Base-by-base conservation (phyloP, 2,888 invertebrate genomes). In the Brenthis ino region DNA sequence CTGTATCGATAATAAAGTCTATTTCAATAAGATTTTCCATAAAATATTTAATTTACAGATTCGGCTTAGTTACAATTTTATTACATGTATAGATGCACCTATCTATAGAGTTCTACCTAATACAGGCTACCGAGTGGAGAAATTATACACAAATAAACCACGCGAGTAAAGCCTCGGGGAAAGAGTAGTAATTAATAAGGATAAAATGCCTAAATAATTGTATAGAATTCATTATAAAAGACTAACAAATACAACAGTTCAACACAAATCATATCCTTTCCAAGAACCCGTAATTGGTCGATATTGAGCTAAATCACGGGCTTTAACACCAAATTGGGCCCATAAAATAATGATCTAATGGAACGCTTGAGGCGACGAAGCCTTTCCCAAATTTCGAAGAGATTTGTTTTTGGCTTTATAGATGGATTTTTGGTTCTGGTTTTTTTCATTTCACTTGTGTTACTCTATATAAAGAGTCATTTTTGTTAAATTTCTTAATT, bases 281-380 rank as follows among this genome's bases (percentile, higher is more conserved):
- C 20, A 60, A 68, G 72, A 72, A 72, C 69, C 68, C 63, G 47
- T 75, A 76, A 75, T 78, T 76, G 74, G 61, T 28, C 69, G 73
- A 78, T 77, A 79, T 79, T 74, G 75, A 64, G 24, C 75, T 67
- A 76, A 76, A 76, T 75, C 69, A 72, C 67, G 65, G 69, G 65
- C 67, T 74, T 74, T 74, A 72, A 64, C 79, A 71, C 81, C 84
- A 87, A 87, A 89, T 89, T 86, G 88, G 82, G 60, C 76, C 85
- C 89, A 91, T 91, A 90, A 90, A 91, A 89, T 71, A 71, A 71
- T 71, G 71, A 71, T 68, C 68, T 66, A 89, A 91, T 90, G 89
- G 88, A 88, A 82, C 85, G 85, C 74, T 67, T 47, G 65, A 57
- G 60, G 69, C 68, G 57, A 56, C 13, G 24, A 51, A 16, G 11